Percentiles rank a stretch among this genome's conserved stretches.
Evolutionary conservation across 2,888 invertebrate genomes (phyloP).

Genomic region (Megamerina dolium): DNA sequence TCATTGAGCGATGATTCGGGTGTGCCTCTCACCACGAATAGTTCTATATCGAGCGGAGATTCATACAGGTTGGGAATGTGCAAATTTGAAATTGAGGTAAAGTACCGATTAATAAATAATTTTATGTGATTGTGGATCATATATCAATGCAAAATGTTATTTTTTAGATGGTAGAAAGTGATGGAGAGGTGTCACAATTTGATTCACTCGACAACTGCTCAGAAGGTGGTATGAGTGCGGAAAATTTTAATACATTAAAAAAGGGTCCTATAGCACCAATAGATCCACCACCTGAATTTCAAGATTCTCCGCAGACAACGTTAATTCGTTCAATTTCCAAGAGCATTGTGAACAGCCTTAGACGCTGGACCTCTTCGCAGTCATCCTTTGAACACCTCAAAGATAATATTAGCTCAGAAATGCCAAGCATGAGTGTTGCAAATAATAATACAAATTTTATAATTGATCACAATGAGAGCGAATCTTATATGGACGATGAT

Average conservation of each 20-base stretch:
- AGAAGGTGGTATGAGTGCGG: constrained; percentile 70
- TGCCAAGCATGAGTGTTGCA: constrained; percentile 4
- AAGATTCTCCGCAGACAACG: constrained; percentile 52
- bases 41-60: constrained; percentile 49
- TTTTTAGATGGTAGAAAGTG: constrained; percentile 70
- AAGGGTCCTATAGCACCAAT: constrained; percentile 70
- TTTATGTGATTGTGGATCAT: neutral
- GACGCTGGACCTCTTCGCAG: constrained; percentile 44
- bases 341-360: constrained; percentile 36
- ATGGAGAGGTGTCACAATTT: constrained; percentile 74
- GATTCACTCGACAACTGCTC: constrained; percentile 70
- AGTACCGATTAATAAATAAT: neutral
- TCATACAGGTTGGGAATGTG: constrained; percentile 48
- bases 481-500: constrained; percentile 21
- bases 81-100: constrained; percentile 48
- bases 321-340: constrained; percentile 43
- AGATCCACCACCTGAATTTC: constrained; percentile 81
- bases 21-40: constrained; percentile 47
- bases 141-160: neutral
- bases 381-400: constrained; percentile 44
- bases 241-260: constrained; percentile 76
- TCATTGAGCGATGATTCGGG: constrained; percentile 49
- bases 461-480: constrained; percentile 8
- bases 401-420: constrained; percentile 22
- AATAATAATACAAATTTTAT: constrained; percentile 1